phyloP scores from a whole-genome alignment of 2,888 invertebrate genomes.

The Charanyca ferruginea region DNA sequence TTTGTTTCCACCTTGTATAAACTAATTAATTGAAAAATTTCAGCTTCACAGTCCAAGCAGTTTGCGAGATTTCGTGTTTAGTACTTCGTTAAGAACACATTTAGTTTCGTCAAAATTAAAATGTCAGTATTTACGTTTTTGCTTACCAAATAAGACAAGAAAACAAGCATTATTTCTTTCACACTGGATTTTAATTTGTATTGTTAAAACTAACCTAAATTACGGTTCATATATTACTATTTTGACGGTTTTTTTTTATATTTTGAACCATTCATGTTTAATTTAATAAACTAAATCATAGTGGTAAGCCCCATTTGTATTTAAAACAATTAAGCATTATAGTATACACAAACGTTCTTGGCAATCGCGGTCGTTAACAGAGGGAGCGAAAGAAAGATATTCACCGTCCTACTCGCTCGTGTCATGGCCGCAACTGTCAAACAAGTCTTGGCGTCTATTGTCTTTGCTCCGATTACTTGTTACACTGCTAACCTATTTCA shows the following conservation, averaged over 20 bases:
- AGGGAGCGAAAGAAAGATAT: conserved; percentile 8
- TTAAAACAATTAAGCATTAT: conserved; percentile 6
- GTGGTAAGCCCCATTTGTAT: conserved; percentile 22
- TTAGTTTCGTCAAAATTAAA: background rate
- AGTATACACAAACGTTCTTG: background rate
- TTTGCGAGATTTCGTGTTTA: too few species aligned
- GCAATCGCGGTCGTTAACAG: background rate
- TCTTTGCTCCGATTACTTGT: background rate
- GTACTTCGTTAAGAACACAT: too few species aligned
- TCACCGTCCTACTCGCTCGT: background rate
- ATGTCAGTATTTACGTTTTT: background rate
- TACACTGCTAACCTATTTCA: background rate
- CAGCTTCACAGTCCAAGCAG: too few species aligned
- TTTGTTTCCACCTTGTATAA: too few species aligned
- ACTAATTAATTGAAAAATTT: too few species aligned
- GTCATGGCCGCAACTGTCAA: background rate
- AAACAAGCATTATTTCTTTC: background rate
- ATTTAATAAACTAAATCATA: conserved; percentile 18
- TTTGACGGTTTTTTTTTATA: conserved; percentile 1
- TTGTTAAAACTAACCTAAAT: conserved; percentile 18
- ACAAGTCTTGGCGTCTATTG: background rate
- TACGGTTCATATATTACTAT: conserved; percentile 21
- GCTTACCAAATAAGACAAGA: background rate
- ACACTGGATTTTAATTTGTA: conserved; percentile 20
- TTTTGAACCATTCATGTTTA: background rate